Evolutionary conservation across 2,797 vertebrate genomes (phyloP).

Genomic region (Serranus cabrilla): DNA sequence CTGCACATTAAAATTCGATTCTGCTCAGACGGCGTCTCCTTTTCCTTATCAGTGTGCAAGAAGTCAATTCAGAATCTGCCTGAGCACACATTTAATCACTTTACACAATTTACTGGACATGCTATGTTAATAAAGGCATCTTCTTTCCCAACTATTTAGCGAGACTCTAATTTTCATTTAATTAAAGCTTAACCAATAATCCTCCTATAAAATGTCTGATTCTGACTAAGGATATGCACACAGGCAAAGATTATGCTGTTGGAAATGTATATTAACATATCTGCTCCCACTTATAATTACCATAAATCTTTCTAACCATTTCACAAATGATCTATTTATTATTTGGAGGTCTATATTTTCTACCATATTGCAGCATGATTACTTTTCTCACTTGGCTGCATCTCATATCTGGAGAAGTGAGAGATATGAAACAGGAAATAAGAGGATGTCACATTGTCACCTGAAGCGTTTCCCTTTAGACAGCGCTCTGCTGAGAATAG

Average conservation of each 20-base stretch:
- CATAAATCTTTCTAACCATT: constrained; percentile 38
- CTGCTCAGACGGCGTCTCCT: constrained; percentile 26
- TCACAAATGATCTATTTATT: constrained; percentile 54
- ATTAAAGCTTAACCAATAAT: constrained; percentile 38
- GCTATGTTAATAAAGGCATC: constrained; percentile 38
- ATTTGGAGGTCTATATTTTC: constrained; percentile 60
- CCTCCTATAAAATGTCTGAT: constrained; percentile 18
- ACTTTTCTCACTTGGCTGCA: constrained; percentile 57
- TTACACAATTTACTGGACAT: constrained; percentile 46
- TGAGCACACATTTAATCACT: constrained; percentile 50
- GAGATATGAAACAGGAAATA: constrained; percentile 54
- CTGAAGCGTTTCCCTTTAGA: constrained; percentile 85
- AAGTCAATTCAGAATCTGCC: constrained; percentile 30
- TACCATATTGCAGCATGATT: constrained; percentile 57
- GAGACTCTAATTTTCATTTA: constrained; percentile 30
- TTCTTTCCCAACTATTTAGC: constrained; percentile 30
- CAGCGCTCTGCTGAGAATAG: constrained; percentile 76
- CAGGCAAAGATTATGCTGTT: constrained; percentile 19
- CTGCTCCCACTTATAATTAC: constrained; percentile 29
- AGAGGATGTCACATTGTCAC: constrained; percentile 70
- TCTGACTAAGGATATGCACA: not conserved
- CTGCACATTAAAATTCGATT: constrained; percentile 27
- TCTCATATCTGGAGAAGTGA: constrained; percentile 32
- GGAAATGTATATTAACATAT: constrained; percentile 27
- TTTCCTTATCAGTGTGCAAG: constrained; percentile 11